These are phyloP conservation scores for Colletes gigas DNA, from an alignment of 1,140 invertebrate species.

Conservation along the genomic window DNA sequence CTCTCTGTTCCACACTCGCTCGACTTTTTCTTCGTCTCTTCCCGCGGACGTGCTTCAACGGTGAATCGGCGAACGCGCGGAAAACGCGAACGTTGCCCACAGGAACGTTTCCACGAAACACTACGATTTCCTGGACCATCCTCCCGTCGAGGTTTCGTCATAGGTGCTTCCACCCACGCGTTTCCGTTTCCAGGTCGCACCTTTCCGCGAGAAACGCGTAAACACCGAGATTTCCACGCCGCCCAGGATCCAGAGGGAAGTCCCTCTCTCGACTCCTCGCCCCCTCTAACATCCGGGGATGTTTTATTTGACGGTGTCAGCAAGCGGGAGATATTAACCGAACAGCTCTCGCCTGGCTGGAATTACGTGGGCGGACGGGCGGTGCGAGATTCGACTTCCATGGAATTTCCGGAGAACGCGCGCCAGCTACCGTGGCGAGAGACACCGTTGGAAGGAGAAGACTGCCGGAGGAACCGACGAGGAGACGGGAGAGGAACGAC, in stretches of 20 bases:
- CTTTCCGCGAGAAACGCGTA: too few relatives aligned
- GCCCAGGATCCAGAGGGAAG: constrained; percentile 46
- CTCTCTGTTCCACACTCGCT: constrained; percentile 41
- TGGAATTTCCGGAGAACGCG: constrained; percentile 66
- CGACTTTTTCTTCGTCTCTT: constrained; percentile 48
- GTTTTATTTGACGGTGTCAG: constrained; percentile 75
- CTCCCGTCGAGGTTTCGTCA: too few relatives aligned
- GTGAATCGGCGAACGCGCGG: constrained; percentile 22
- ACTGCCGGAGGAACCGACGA: too few relatives aligned
- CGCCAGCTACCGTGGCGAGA: constrained; percentile 29
- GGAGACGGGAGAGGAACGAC: constrained; percentile 18
- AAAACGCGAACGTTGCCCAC: background rate
- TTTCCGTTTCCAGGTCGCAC: too few relatives aligned
- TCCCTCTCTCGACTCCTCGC: constrained; percentile 14
- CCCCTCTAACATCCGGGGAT: constrained; percentile 46
- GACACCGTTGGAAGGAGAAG: constrained; percentile 15
- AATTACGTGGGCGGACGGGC: constrained; percentile 71
- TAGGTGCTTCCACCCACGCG: too few relatives aligned
- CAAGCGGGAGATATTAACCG: constrained; percentile 72
- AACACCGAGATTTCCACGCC: constrained; percentile 56
- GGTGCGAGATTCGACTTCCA: constrained; percentile 67
- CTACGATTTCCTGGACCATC: too few relatives aligned
- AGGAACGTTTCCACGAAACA: background rate
- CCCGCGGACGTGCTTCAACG: constrained; percentile 20
- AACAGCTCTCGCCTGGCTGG: constrained; percentile 63